A percentile compares a stretch with the other conserved stretches of the same genome.
These are phyloP conservation scores for Megalurothrips usitatus DNA, from an alignment of 2,888 invertebrate genomes.

Conservation along the genomic window DNA sequence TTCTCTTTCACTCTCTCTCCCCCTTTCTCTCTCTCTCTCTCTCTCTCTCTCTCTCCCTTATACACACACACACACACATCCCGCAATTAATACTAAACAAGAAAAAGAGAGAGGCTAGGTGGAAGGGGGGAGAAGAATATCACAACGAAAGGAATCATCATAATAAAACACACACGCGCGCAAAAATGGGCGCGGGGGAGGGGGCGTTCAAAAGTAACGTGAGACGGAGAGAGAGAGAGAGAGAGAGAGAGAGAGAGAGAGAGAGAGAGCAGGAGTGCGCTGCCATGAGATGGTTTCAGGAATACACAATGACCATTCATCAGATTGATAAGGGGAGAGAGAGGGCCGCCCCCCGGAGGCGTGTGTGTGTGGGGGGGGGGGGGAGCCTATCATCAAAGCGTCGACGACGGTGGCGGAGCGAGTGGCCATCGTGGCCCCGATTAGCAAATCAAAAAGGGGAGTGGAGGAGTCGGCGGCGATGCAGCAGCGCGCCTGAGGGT, in stretches of 20 bases:
- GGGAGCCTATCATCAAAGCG: background rate
- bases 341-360: background rate
- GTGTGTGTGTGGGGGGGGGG: background rate
- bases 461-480: no score
- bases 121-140: background rate
- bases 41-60: background rate
- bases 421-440: background rate
- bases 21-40: background rate
- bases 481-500: background rate
- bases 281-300: background rate
- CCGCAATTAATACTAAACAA: background rate
- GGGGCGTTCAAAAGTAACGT: background rate
- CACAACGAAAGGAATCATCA: background rate
- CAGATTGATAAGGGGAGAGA: background rate
- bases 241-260: no score
- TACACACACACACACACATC: background rate
- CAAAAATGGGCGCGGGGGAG: background rate
- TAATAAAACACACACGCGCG: background rate
- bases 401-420: background rate
- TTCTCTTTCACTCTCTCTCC: background rate
- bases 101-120: background rate
- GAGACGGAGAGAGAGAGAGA: no score
- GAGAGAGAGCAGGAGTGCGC: background rate
- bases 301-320: conserved; percentile 17
- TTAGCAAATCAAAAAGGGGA: no score